These are phyloP conservation scores for Drosophila pullipes DNA, from an alignment of 2,888 invertebrate species.

Conservation along the genomic window DNA sequence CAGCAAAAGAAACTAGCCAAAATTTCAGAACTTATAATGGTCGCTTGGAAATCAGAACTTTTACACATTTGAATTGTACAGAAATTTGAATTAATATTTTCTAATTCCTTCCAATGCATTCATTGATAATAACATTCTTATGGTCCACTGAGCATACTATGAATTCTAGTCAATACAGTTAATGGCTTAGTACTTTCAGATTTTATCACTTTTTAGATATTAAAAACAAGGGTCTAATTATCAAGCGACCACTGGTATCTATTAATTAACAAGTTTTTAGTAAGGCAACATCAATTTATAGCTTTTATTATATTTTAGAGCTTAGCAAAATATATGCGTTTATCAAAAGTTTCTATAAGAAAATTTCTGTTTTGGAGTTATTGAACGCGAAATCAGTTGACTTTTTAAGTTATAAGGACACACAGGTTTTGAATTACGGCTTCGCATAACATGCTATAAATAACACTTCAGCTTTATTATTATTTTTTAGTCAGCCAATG, in stretches of 20 bases:
- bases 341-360: neutral
- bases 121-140: neutral
- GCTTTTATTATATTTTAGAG: constrained; percentile 3
- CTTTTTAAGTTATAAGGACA: neutral
- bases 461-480: neutral
- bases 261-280: constrained; percentile 29
- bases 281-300: constrained; percentile 26
- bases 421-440: constrained; percentile 2
- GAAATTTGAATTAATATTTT: neutral
- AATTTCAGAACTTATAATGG: constrained; percentile 5
- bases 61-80: neutral
- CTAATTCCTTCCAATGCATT: neutral
- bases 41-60: constrained; percentile 2
- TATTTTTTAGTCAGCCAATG: constrained; percentile 29
- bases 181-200: neutral
- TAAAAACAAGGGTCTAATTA: neutral
- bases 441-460: constrained; percentile 21
- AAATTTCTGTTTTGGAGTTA: constrained; percentile 1
- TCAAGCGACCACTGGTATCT: neutral
- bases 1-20: neutral
- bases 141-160: neutral
- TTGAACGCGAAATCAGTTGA: neutral
- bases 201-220: neutral
- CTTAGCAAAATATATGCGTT: neutral
- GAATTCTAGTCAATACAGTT: neutral